A percentile compares a stretch with the other conserved stretches of the same genome.
phyloP scores from a whole-genome alignment of 1,140 invertebrate species.

The Lucilia sericata region DNA sequence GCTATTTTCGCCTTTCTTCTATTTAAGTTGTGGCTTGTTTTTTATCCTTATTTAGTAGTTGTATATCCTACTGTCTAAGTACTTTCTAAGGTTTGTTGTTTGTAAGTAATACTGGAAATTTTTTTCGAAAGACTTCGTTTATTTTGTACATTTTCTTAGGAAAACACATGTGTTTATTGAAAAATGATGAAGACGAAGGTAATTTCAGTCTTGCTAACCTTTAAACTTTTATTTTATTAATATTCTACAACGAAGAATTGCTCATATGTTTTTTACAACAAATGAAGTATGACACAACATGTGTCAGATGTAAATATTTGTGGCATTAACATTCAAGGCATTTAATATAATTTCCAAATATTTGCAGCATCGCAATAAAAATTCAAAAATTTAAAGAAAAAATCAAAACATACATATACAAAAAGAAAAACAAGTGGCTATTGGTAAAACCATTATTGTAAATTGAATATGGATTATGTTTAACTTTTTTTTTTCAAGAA shows the following conservation, averaged over 20 bases:
- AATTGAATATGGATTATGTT: too few relatives aligned
- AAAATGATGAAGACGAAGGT: not conserved
- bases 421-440: not conserved
- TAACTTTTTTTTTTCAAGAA: not conserved
- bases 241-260: not conserved
- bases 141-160: not conserved
- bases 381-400: too few relatives aligned
- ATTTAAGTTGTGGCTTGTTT: not conserved
- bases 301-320: not conserved
- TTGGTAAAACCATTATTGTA: too few relatives aligned
- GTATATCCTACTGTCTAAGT: not conserved
- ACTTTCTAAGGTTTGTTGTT: not conserved
- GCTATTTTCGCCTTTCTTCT: constrained; percentile 9
- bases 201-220: constrained; percentile 10
- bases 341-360: not conserved
- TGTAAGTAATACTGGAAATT: not conserved
- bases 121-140: not conserved
- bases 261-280: too few relatives aligned
- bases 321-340: not conserved
- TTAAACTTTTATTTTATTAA: not conserved
- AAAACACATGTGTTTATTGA: not conserved
- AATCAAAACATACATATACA: not conserved
- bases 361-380: too few relatives aligned
- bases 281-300: not conserved
- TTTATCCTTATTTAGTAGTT: not conserved